Conservation (phyloP, 1,140 invertebrate genomes). For the Drosophila mauritiana region DNA sequence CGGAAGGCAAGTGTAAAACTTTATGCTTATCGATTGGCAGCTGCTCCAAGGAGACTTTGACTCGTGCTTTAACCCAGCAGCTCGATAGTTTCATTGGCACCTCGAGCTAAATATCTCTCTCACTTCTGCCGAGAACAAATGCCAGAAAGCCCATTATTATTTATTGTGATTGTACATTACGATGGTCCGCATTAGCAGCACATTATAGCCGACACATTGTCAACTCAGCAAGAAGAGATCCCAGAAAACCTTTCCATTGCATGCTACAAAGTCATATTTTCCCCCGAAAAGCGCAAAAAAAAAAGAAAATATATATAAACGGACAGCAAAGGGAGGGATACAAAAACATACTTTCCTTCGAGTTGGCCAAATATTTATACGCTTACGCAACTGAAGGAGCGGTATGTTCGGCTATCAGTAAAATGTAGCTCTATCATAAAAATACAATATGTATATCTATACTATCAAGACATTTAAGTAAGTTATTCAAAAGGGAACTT, state of each 20-base stretch:
- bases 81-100: conserved; percentile 29
- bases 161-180: conserved; percentile 79
- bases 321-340: neutral
- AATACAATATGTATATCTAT: too few species aligned
- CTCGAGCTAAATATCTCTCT: conserved; percentile 14
- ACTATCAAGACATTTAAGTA: neutral
- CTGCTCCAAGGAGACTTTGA: conserved; percentile 35
- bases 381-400: neutral
- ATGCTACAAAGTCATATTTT: conserved; percentile 71
- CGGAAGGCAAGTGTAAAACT: conserved; percentile 52
- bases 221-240: conserved; percentile 40
- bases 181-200: conserved; percentile 72
- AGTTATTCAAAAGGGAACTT: too few species aligned
- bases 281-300: conserved; percentile 38
- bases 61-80: conserved; percentile 48
- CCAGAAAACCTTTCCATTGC: conserved; percentile 43
- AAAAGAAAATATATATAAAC: conserved; percentile 16
- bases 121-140: conserved; percentile 14
- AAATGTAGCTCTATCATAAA: too few species aligned
- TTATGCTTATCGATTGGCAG: conserved; percentile 78
- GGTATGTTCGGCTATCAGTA: neutral
- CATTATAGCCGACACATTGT: conserved; percentile 55
- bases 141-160: conserved; percentile 57
- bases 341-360: conserved; percentile 49
- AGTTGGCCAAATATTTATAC: conserved; percentile 45